Base-by-base conservation (phyloP, 2,888 invertebrate genomes). In the Lepidocyrtoides sp. region DNA sequence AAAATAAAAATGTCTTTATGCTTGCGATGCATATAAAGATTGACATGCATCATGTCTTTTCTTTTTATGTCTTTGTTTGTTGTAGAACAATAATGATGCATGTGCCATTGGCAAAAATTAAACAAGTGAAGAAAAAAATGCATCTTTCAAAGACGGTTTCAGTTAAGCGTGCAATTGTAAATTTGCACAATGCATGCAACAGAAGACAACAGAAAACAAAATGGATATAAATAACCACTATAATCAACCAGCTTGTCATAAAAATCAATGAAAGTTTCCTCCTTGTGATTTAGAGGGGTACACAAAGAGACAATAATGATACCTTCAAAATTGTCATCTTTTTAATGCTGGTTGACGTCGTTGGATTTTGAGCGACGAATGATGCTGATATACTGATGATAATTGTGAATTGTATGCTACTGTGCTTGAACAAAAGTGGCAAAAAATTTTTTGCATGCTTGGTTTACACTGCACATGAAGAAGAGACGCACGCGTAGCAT, bases 211-310 rank as follows among this genome's bases (percentile, higher is more conserved):
- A 75, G 4, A 75, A 51, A 75, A 51, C 75, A 75, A 75, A 26
- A 51, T 51, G 48, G 14, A 44, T 12, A 32, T 14, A 2, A 69
- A 72, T 63, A 54, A 77, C 63, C 60, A 23, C 44, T 17, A 54
- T 72, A 12, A 14, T 75, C 29, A 75, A 48, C 26, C 14, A 69
- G 48, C 48, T 51, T 75, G 48, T 86, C 86, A 77, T 85, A 57
- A 85, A 79, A 86, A 86, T 77, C 86, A 77, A 77, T 87, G 87
- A 87, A 87, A 87, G 87, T 87, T 79, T 87, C 77, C 63, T 86
- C 60, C 36, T 72, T 41, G 29, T 69, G 26, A 75, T 23, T 20
- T 12, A 14, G 2, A 26, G 5, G 8, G 26, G 26, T 26, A 75
- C 48, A 75, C 75, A 75, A 75, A 72, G 72, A 12, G 72, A 26